These are phyloP conservation scores for Eurystomus glaucurus DNA, from an alignment of 2,797 vertebrate genomes.

Conservation along the genomic window DNA sequence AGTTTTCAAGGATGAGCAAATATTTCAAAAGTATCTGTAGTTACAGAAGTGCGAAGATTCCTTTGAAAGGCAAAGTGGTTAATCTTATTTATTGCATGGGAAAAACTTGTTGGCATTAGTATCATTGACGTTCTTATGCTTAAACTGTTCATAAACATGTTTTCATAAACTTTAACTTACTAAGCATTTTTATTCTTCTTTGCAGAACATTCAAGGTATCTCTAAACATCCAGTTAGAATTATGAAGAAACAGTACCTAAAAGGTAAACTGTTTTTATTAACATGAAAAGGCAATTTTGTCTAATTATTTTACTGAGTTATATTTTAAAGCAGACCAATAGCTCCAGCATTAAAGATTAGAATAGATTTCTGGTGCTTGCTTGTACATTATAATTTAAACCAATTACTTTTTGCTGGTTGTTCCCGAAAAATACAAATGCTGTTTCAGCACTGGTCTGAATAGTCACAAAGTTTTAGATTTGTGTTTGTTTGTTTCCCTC, in stretches of 20 bases:
- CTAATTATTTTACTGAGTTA: not conserved
- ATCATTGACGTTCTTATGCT: not conserved
- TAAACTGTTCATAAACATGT: not conserved
- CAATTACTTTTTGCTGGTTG: not conserved
- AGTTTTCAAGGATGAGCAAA: not conserved
- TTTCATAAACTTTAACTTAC: slow-evolving; percentile 17
- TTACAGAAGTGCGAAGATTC: not conserved
- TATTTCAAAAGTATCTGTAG: not conserved
- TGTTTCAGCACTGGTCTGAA: not conserved
- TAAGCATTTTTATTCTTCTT: slow-evolving; percentile 34
- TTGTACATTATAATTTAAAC: not conserved
- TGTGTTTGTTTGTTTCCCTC: not conserved
- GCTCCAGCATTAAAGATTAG: not conserved
- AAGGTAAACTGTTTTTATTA: slow-evolving; percentile 82
- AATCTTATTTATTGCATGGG: not conserved
- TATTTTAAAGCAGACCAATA: not conserved
- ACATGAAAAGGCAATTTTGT: not conserved
- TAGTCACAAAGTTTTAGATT: not conserved
- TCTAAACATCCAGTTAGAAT: slow-evolving; percentile 91
- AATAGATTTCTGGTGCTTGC: not conserved
- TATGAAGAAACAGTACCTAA: slow-evolving; percentile 81
- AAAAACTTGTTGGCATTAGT: not conserved
- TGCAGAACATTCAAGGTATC: slow-evolving; percentile 94
- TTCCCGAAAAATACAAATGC: not conserved
- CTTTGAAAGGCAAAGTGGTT: not conserved